Base-by-base conservation (phyloP, 2,113 vertebrate species). In the Isichthys henryi region DNA sequence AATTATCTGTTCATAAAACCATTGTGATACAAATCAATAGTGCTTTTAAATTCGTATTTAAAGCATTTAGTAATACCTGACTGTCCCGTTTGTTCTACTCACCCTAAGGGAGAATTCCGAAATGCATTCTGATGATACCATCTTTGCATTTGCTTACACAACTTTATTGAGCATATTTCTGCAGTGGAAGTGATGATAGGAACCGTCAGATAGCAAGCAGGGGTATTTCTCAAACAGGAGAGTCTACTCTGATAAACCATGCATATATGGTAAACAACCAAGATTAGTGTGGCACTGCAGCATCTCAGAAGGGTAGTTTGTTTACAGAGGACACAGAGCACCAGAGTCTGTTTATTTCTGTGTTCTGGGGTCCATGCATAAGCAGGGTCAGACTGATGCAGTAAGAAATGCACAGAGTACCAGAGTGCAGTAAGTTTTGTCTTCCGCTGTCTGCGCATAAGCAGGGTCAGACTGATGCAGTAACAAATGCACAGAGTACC, bases 311-410 rank as follows among this genome's bases (percentile, higher is more conserved):
- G 91, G 92, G 92, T 92, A 94, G 93, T 93, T 92, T 95, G 95
- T 96, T 96, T 96, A 95, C 95, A 95, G 92, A 93, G 93, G 92
- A 92, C 92, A 94, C 92, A 92, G 94, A 95, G 94, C 93, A 93
- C 94, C 93, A 91, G 92, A 94, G 94, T 94, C 94, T 93, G 92
- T 94, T 95, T 95, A 95, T 94, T 94, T 90, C 92, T 93, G 94
- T 96, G 94, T 95, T 94, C 93, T 94, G 93, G 92, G 94, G 93
- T 95, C 39, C 39, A 39, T 91, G 92, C 93, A 95, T 87, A 94
- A 94, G 94, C 94, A 94, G 94, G 94, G 95, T 95, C 94, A 95
- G 94, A 92, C 90, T 93, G 70, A 88, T 91, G 88, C 90, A 90
- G 88, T 91, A 94, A 94, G 92, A 94, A 96, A 93, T 89, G 88